phyloP scores from a whole-genome alignment of 2,113 vertebrate genomes.

The Mirounga angustirostris region DNA sequence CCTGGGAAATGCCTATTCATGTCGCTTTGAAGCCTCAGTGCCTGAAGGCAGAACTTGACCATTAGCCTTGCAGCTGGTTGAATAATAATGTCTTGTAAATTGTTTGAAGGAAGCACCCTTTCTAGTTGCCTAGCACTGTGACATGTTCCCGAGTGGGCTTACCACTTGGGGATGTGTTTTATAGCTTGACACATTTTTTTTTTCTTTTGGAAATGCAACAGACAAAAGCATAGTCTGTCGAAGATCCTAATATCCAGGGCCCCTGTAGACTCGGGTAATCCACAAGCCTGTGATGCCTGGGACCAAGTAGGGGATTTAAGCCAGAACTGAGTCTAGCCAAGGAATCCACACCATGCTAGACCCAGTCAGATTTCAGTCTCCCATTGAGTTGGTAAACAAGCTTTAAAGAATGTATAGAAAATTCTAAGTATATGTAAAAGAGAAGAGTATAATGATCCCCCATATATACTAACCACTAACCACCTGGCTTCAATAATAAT shows the following conservation, averaged over 20 bases:
- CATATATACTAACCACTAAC: not conserved
- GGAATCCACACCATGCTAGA: not conserved
- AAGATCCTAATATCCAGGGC: not conserved
- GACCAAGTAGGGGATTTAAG: not conserved
- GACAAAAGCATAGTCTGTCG: not conserved
- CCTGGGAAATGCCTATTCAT: constrained; percentile 68
- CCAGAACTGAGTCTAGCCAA: not conserved
- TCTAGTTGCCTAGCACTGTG: constrained; percentile 74
- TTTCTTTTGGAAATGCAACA: not conserved
- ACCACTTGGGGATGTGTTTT: constrained; percentile 44
- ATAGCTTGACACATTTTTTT: constrained; percentile 41
- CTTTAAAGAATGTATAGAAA: constrained; percentile 15
- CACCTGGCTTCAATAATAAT: not conserved
- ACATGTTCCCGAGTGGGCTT: constrained; percentile 17
- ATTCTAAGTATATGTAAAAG: not conserved
- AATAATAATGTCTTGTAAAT: constrained; percentile 75
- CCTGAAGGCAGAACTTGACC: constrained; percentile 64
- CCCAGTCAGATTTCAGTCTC: not conserved
- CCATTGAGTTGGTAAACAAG: not conserved
- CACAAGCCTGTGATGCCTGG: not conserved
- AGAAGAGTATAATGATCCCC: not conserved
- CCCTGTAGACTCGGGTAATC: not conserved
- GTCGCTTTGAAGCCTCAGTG: constrained; percentile 34
- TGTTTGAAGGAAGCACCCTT: constrained; percentile 37
- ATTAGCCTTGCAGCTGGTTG: constrained; percentile 63